phyloP scores from a whole-genome alignment of 2,888 invertebrate species.

The Lutraria lutraria region DNA sequence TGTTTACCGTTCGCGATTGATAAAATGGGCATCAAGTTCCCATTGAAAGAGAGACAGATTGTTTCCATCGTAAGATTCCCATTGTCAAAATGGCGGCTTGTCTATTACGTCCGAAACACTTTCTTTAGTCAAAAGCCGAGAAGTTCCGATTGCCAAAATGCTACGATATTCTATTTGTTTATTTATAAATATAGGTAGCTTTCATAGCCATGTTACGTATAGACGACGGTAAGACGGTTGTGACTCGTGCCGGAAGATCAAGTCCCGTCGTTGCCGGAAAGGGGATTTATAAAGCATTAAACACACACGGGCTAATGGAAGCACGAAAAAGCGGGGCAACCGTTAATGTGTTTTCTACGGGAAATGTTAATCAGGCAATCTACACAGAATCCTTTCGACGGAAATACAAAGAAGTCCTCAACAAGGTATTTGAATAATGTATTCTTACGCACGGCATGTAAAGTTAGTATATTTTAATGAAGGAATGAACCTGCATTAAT shows the following conservation, averaged over 20 bases:
- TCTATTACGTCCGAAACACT: too few species aligned
- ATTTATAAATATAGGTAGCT: slow-evolving; percentile 35
- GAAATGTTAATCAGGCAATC: neutral
- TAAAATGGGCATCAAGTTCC: too few species aligned
- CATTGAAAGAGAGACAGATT: too few species aligned
- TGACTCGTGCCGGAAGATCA: slow-evolving; percentile 38
- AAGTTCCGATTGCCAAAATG: too few species aligned
- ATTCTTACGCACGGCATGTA: too few species aligned
- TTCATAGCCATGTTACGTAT: slow-evolving; percentile 31
- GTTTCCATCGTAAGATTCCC: too few species aligned
- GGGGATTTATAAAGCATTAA: slow-evolving; percentile 24
- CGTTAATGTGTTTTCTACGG: slow-evolving; percentile 7
- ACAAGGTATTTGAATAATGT: neutral
- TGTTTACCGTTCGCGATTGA: too few species aligned
- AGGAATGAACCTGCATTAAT: too few species aligned
- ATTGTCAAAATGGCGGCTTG: too few species aligned
- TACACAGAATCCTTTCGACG: neutral
- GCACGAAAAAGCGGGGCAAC: neutral
- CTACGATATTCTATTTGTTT: too few species aligned
- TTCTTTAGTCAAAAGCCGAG: too few species aligned
- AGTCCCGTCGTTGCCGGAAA: slow-evolving; percentile 14
- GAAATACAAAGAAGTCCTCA: neutral
- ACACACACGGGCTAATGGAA: neutral
- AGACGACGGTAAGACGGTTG: slow-evolving; percentile 37
- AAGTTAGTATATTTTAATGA: too few species aligned